Percentiles rank a stretch among this genome's conserved stretches.
These are phyloP conservation scores for Chrysogorgia sp. DNA, from an alignment of 92 coral and sea anemone genomes.

Conservation along the genomic window DNA sequence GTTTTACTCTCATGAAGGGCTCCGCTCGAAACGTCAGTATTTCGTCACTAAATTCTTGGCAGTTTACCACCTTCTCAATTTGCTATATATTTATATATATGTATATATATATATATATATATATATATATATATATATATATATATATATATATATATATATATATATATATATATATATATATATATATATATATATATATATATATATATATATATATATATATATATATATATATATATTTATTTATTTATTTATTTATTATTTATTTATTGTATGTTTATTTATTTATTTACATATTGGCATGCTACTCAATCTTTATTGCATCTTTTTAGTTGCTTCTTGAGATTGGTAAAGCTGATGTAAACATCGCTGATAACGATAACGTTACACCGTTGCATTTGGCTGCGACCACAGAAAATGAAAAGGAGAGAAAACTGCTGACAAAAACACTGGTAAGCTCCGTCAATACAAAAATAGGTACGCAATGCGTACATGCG, in stretches of 20 bases:
- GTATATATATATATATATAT: neutral
- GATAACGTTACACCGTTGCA: constrained; percentile 32
- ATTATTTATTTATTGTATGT: no score
- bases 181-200: neutral
- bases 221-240: neutral
- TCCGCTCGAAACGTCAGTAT: no score
- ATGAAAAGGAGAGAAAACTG: neutral
- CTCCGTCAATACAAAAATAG: neutral
- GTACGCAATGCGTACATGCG: no score
- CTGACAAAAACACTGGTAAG: constrained; percentile 32
- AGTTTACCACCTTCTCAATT: no score
- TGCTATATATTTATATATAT: neutral
- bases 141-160: no score
- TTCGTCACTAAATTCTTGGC: no score
- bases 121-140: neutral
- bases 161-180: neutral
- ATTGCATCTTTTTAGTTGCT: constrained; percentile 4
- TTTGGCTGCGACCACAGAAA: constrained; percentile 17
- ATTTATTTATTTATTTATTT: no score
- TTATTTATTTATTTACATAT: no score
- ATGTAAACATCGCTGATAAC: constrained; percentile 31
- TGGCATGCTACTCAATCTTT: no score
- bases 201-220: no score
- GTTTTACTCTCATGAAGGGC: no score
- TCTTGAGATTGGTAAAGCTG: constrained; percentile 19